Percentiles rank a stretch among this genome's conserved stretches.
These are phyloP conservation scores for Percopsis transmontana DNA, from an alignment of 2,113 vertebrate species.

Conservation along the genomic window DNA sequence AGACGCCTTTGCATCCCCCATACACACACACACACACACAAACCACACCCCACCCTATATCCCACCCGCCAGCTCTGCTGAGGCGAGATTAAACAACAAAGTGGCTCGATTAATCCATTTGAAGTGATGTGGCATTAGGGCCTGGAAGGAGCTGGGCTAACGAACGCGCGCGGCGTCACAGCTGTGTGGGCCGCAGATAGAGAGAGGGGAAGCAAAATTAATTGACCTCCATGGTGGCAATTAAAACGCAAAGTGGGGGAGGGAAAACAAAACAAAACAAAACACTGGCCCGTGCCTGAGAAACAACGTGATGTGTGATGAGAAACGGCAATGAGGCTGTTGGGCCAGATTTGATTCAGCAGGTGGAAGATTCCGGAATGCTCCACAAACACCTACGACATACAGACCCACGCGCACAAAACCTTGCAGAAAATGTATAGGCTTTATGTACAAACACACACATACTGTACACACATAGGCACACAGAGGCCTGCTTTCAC, in stretches of 20 bases:
- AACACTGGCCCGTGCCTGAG: slow-evolving; percentile 68
- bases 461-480: not conserved
- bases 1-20: slow-evolving; percentile 35
- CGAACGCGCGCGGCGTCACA: slow-evolving; percentile 66
- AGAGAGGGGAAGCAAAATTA: slow-evolving; percentile 74
- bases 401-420: too few relatives aligned
- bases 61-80: slow-evolving; percentile 75
- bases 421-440: not conserved
- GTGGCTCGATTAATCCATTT: slow-evolving; percentile 77
- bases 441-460: slow-evolving; percentile 24
- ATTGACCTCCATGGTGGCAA: slow-evolving; percentile 80
- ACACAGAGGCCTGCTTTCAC: too few relatives aligned
- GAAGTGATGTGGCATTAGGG: slow-evolving; percentile 80
- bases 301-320: slow-evolving; percentile 66
- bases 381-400: too few relatives aligned
- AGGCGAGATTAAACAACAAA: slow-evolving; percentile 81
- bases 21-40: slow-evolving; percentile 18
- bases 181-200: slow-evolving; percentile 76
- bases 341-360: slow-evolving; percentile 38
- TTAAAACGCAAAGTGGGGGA: slow-evolving; percentile 74
- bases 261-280: slow-evolving; percentile 68
- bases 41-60: slow-evolving; percentile 19
- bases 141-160: slow-evolving; percentile 74
- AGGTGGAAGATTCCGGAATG: not conserved
- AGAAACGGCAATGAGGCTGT: slow-evolving; percentile 49